These are phyloP conservation scores for Hypomesus transpacificus DNA, from an alignment of 2,113 vertebrate species.

Conservation along the genomic window DNA sequence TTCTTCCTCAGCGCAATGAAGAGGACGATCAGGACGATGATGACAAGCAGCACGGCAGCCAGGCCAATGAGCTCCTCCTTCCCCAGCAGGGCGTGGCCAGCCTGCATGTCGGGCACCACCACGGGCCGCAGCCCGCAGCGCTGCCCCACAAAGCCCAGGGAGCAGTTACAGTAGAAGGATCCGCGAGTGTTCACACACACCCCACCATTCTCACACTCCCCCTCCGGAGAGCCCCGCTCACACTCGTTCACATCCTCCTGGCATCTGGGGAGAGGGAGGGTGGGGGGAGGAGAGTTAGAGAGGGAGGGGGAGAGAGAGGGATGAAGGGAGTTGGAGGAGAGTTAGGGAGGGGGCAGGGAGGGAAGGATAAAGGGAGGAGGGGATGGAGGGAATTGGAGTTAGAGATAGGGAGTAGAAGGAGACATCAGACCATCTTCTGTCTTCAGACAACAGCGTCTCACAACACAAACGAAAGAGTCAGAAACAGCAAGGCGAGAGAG, in stretches of 20 bases:
- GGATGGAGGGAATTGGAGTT: too few species aligned
- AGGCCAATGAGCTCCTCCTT: slow-evolving; percentile 96
- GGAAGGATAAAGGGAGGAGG: too few species aligned
- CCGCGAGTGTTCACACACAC: slow-evolving; percentile 89
- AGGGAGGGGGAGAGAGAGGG: background rate
- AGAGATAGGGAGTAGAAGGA: too few species aligned
- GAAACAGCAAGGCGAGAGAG: background rate
- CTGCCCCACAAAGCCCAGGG: slow-evolving; percentile 86
- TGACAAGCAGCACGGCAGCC: slow-evolving; percentile 86
- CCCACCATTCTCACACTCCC: slow-evolving; percentile 91
- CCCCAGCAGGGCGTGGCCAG: slow-evolving; percentile 88
- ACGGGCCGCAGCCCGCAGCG: slow-evolving; percentile 87
- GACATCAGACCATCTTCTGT: too few species aligned
- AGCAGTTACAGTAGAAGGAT: slow-evolving; percentile 95
- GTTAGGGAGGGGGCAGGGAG: background rate
- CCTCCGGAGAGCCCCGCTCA: slow-evolving; percentile 71
- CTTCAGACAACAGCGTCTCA: too few species aligned
- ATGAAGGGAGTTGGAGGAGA: background rate
- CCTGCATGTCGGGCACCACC: slow-evolving; percentile 94
- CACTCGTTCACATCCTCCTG: slow-evolving; percentile 94
- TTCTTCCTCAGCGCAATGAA: slow-evolving; percentile 94
- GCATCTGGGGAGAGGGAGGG: slow-evolving; percentile 73
- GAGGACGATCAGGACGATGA: slow-evolving; percentile 82
- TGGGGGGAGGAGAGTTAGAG: background rate
- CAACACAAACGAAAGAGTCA: too few species aligned